A percentile compares a stretch with the other conserved stretches of the same genome.
Evolutionary conservation across 2,113 vertebrate species (phyloP).

Genomic region (Willisornis vidua): DNA sequence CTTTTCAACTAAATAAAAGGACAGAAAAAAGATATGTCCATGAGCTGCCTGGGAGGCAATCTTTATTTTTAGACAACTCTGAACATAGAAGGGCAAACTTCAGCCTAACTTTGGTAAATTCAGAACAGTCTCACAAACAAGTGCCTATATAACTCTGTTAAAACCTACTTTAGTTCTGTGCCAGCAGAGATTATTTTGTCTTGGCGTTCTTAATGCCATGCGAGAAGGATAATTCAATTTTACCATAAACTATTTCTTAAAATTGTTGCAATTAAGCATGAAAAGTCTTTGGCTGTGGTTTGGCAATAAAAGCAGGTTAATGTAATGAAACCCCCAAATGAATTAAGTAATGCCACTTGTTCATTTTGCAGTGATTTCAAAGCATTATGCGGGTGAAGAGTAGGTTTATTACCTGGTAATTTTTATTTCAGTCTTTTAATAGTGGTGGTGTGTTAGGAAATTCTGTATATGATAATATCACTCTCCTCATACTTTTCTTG

Average conservation of each 20-base stretch:
- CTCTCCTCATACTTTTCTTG: slow-evolving; percentile 30
- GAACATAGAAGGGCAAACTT: not conserved
- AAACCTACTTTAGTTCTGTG: not conserved
- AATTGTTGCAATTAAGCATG: not conserved
- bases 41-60: not conserved
- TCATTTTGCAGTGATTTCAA: slow-evolving; percentile 72
- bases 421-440: slow-evolving; percentile 44
- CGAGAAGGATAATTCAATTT: not conserved
- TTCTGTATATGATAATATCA: slow-evolving; percentile 29
- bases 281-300: not conserved
- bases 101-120: not conserved
- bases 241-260: not conserved
- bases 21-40: not conserved
- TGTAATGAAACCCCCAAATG: not conserved
- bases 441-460: slow-evolving; percentile 48
- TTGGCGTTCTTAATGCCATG: not conserved
- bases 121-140: not conserved
- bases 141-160: not conserved
- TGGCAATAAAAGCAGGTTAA: not conserved
- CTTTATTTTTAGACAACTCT: not conserved
- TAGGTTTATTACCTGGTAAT: slow-evolving; percentile 68
- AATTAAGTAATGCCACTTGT: slow-evolving; percentile 61
- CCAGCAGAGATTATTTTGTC: not conserved
- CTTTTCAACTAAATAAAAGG: not conserved
- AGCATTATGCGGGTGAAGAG: slow-evolving; percentile 50